A percentile compares a stretch with the other conserved stretches of the same genome.
phyloP scores from a whole-genome alignment of 2,888 invertebrate species.

The Bellardia pandia region DNA sequence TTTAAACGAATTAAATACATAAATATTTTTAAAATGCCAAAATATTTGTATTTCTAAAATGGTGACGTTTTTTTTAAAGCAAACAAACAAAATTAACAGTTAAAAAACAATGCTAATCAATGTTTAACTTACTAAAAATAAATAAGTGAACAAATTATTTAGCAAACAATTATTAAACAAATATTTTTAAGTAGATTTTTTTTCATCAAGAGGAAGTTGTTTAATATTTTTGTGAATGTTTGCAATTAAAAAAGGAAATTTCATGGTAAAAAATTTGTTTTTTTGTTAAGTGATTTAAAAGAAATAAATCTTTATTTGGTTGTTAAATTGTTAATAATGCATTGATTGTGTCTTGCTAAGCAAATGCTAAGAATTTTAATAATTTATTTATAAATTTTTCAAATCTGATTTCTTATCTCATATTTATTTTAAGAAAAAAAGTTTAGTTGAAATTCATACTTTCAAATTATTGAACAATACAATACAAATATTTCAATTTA shows the following conservation, averaged over 20 bases:
- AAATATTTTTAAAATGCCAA: conserved; percentile 20
- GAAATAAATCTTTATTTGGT: not conserved
- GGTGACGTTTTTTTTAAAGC: conserved; percentile 38
- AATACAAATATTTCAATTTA: not conserved
- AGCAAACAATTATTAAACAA: conserved; percentile 30
- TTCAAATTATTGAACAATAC: not conserved
- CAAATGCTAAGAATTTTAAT: too few relatives aligned
- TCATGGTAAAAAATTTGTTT: not conserved
- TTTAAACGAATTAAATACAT: conserved; percentile 19
- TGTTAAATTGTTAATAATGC: not conserved
- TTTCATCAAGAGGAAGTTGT: not conserved
- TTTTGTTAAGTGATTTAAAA: not conserved
- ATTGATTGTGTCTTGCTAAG: not conserved
- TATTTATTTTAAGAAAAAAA: conserved; percentile 5
- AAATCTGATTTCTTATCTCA: conserved; percentile 14
- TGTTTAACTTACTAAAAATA: conserved; percentile 25
- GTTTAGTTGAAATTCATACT: not conserved
- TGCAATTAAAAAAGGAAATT: not conserved
- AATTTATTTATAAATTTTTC: too few relatives aligned
- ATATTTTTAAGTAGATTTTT: conserved; percentile 1
- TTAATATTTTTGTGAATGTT: not conserved
- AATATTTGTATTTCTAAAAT: conserved; percentile 41
- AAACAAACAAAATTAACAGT: conserved; percentile 3
- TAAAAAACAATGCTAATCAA: not conserved
- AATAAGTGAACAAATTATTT: conserved; percentile 23